Evolutionary conservation across 2,888 invertebrate genomes (phyloP).

Genomic region (Bhutanitis thaidina): DNA sequence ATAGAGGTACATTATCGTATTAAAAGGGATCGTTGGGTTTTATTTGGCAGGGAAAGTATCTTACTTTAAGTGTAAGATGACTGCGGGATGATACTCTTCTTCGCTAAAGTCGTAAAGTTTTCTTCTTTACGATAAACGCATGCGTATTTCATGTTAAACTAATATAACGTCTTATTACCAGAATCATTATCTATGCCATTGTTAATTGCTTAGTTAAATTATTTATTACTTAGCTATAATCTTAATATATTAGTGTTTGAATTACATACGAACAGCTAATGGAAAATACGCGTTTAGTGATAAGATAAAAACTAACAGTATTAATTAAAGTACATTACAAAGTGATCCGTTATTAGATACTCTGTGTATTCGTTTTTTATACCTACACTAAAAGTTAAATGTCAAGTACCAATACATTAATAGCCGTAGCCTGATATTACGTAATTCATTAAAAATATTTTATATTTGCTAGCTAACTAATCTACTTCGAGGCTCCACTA

Average conservation of each 20-base stretch:
- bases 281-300: slow-evolving; percentile 13
- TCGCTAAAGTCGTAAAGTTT: background rate
- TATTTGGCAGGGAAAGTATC: slow-evolving; percentile 44
- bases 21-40: slow-evolving; percentile 67
- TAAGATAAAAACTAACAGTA: slow-evolving; percentile 15
- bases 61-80: slow-evolving; percentile 25
- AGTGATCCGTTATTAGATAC: slow-evolving; percentile 12
- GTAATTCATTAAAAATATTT: background rate
- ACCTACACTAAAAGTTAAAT: slow-evolving; percentile 3
- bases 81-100: background rate
- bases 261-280: slow-evolving; percentile 10
- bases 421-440: background rate
- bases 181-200: too few species aligned
- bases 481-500: too few species aligned
- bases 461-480: too few species aligned
- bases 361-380: background rate
- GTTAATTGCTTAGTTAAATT: too few species aligned
- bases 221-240: background rate
- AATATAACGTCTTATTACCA: too few species aligned
- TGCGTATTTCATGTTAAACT: too few species aligned
- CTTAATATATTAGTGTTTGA: slow-evolving; percentile 3
- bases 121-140: background rate
- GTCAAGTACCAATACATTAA: slow-evolving; percentile 12
- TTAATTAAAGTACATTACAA: slow-evolving; percentile 16
- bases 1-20: slow-evolving; percentile 76